These are phyloP conservation scores for Sialis fuliginosa DNA, from an alignment of 2,888 invertebrate genomes.

Conservation along the genomic window DNA sequence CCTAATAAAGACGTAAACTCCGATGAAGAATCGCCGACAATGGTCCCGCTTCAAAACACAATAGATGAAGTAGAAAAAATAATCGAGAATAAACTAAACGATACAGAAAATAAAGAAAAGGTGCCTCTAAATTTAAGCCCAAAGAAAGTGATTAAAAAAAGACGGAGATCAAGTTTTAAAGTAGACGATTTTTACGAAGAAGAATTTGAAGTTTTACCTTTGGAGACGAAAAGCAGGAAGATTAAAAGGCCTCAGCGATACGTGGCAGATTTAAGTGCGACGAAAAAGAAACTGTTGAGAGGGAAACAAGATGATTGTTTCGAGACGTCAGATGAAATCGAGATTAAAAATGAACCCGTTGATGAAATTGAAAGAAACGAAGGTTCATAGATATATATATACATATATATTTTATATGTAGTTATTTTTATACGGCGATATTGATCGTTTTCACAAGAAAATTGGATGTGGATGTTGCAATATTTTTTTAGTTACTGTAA, in stretches of 20 bases:
- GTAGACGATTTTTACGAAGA: background rate
- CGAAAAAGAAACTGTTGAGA: background rate
- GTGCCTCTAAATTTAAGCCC: background rate
- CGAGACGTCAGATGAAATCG: background rate
- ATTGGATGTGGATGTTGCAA: no score
- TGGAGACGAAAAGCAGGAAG: slow-evolving; percentile 1
- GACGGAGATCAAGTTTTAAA: background rate
- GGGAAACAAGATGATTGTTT: background rate
- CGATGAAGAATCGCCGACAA: slow-evolving; percentile 1
- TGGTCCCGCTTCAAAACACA: background rate
- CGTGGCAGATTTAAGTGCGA: background rate
- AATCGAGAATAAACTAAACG: background rate
- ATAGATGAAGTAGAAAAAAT: background rate
- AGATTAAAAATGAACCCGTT: background rate
- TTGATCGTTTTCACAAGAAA: no score
- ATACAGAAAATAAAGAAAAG: background rate
- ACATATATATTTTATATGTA: background rate
- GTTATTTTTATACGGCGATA: background rate
- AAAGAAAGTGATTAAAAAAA: background rate
- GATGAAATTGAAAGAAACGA: background rate
- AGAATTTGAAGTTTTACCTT: background rate
- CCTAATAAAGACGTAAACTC: slow-evolving; percentile 4
- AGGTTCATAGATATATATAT: background rate
- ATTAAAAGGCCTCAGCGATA: slow-evolving; percentile 1
- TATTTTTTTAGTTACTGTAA: no score